phyloP scores from a whole-genome alignment of 2,888 invertebrate genomes.

The Hydriomena furcata region DNA sequence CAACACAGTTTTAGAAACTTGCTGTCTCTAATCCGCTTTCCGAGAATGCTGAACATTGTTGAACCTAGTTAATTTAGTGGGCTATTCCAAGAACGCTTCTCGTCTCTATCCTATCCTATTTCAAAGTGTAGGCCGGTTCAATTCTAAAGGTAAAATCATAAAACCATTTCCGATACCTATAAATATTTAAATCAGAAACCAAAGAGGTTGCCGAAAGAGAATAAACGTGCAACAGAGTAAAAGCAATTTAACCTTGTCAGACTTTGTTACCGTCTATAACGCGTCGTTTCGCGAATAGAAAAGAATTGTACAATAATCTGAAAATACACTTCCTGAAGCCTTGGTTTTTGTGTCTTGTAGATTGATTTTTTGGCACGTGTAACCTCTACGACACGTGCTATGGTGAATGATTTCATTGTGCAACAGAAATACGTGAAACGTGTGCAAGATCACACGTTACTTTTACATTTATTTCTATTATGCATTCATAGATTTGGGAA shows the following conservation, averaged over 20 bases:
- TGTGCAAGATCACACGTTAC: too few relatives aligned
- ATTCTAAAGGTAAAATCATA: neutral
- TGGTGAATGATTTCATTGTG: too few relatives aligned
- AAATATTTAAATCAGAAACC: slow-evolving; percentile 12
- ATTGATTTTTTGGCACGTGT: too few relatives aligned
- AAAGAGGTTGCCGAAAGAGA: slow-evolving; percentile 7
- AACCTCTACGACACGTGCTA: too few relatives aligned
- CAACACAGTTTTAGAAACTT: too few relatives aligned
- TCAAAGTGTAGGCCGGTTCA: neutral
- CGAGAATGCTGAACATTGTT: too few relatives aligned
- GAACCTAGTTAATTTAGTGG: too few relatives aligned
- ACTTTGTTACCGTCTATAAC: slow-evolving; percentile 9
- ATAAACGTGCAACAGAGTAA: slow-evolving; percentile 18
- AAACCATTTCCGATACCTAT: slow-evolving; percentile 5
- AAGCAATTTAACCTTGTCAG: slow-evolving; percentile 17
- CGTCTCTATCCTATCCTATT: neutral
- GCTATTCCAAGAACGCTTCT: neutral
- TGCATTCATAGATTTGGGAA: too few relatives aligned
- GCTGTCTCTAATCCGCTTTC: too few relatives aligned
- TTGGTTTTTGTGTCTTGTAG: too few relatives aligned
- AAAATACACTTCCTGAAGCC: slow-evolving; percentile 4
- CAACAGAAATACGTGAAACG: too few relatives aligned
- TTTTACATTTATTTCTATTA: too few relatives aligned
- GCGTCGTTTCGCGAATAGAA: slow-evolving; percentile 4
- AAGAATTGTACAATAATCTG: neutral